Conservation (phyloP, 2,113 vertebrate species). For the Salvator merianae region DNA sequence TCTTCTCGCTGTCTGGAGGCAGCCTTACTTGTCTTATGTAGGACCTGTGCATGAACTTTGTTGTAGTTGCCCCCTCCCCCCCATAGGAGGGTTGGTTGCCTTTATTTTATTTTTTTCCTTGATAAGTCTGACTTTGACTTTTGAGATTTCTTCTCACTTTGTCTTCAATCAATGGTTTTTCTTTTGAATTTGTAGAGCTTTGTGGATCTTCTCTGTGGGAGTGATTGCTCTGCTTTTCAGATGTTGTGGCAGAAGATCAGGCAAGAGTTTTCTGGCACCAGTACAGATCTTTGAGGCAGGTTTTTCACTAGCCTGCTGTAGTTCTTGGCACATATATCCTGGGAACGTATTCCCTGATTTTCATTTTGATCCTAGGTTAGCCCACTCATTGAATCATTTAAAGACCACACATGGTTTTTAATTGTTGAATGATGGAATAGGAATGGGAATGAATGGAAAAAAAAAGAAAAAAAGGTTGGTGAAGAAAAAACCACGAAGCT, state of each 20-base stretch:
- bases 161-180: constrained; percentile 43
- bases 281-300: constrained; percentile 51
- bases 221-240: constrained; percentile 64
- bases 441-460: constrained; percentile 34
- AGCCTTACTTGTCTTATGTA: neutral
- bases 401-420: constrained; percentile 44
- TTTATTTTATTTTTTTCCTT: constrained; percentile 53
- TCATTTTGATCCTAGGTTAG: constrained; percentile 56
- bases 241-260: constrained; percentile 67
- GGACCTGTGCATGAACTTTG: too few species aligned
- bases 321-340: constrained; percentile 53
- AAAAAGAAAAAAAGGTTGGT: constrained; percentile 31
- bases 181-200: constrained; percentile 57
- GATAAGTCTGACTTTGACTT: constrained; percentile 57
- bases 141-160: constrained; percentile 63
- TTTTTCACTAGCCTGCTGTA: constrained; percentile 54
- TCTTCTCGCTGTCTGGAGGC: too few species aligned
- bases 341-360: constrained; percentile 42
- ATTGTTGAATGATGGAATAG: constrained; percentile 35
- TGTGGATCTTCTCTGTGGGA: constrained; percentile 64
- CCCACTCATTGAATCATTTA: constrained; percentile 62
- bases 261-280: constrained; percentile 55
- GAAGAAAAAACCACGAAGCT: constrained; percentile 24
- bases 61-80: too few species aligned
- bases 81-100: constrained; percentile 28